These are phyloP conservation scores for Dromiciops gliroides DNA, from an alignment of 2,113 vertebrate species.

Conservation along the genomic window DNA sequence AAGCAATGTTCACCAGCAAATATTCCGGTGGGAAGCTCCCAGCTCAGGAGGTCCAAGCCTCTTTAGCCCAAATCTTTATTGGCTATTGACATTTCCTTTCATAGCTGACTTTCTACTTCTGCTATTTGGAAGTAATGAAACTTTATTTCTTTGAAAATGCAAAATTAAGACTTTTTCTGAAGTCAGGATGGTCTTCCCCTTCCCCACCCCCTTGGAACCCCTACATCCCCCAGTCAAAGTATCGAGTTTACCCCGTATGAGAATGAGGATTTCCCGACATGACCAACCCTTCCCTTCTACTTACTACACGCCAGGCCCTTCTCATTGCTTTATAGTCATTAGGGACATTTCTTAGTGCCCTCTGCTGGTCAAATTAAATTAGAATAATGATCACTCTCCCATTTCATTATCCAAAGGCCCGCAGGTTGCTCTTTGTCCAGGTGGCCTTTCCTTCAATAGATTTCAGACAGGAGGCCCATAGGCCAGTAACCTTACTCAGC, in stretches of 20 bases:
- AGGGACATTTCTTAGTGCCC: slow-evolving; percentile 64
- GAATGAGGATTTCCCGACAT: background rate
- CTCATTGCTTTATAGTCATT: background rate
- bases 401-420: background rate
- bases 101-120: slow-evolving; percentile 6
- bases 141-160: slow-evolving; percentile 59
- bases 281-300: background rate
- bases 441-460: background rate
- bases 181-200: background rate
- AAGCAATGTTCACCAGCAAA: background rate
- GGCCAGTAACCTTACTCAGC: background rate
- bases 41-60: background rate
- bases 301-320: background rate
- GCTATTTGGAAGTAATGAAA: slow-evolving; percentile 52
- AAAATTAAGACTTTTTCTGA: slow-evolving; percentile 48
- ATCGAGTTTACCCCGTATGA: background rate
- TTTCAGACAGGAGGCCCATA: background rate
- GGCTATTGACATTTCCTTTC: slow-evolving; percentile 30
- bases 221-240: background rate
- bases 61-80: background rate
- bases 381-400: background rate
- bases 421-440: background rate
- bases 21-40: background rate
- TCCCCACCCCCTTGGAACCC: background rate
- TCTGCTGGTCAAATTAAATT: slow-evolving; percentile 51